A percentile compares a stretch with the other conserved stretches of the same genome.
Conservation (phyloP, 2,888 invertebrate genomes). For the Metalampra italica region DNA sequence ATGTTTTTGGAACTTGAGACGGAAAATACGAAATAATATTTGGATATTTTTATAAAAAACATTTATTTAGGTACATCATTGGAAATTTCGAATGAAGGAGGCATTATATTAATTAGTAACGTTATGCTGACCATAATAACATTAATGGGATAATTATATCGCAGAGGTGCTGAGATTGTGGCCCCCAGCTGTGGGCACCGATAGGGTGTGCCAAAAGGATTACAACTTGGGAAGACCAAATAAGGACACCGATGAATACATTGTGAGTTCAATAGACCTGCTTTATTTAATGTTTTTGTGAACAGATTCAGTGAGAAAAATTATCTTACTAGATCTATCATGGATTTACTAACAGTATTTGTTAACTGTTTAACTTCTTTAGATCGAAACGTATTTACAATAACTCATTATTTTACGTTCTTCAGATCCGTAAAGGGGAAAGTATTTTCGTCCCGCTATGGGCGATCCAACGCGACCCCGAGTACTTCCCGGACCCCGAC, state of each 20-base stretch:
- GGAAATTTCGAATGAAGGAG: too few relatives aligned
- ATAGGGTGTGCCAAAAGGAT: constrained; percentile 64
- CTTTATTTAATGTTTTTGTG: too few relatives aligned
- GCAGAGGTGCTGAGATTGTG: constrained; percentile 57
- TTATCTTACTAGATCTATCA: too few relatives aligned
- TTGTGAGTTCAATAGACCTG: constrained; percentile 25
- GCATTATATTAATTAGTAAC: too few relatives aligned
- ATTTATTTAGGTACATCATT: too few relatives aligned
- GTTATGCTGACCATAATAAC: not conserved
- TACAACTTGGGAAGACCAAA: constrained; percentile 45
- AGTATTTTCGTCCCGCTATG: constrained; percentile 46
- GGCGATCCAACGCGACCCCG: constrained; percentile 19
- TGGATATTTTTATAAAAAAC: too few relatives aligned
- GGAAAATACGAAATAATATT: too few relatives aligned
- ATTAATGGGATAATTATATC: constrained; percentile 12
- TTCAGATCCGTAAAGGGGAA: constrained; percentile 36
- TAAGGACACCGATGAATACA: constrained; percentile 19
- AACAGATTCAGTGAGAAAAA: too few relatives aligned
- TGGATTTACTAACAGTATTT: too few relatives aligned
- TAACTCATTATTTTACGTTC: not conserved
- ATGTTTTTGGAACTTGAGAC: too few relatives aligned
- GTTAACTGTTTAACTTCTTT: too few relatives aligned
- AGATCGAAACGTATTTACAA: too few relatives aligned
- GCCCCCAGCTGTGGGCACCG: constrained; percentile 47
- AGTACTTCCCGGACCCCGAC: constrained; percentile 6